Evolutionary conservation across 2,797 vertebrate species (phyloP).

Genomic region (Molossus molossus): DNA sequence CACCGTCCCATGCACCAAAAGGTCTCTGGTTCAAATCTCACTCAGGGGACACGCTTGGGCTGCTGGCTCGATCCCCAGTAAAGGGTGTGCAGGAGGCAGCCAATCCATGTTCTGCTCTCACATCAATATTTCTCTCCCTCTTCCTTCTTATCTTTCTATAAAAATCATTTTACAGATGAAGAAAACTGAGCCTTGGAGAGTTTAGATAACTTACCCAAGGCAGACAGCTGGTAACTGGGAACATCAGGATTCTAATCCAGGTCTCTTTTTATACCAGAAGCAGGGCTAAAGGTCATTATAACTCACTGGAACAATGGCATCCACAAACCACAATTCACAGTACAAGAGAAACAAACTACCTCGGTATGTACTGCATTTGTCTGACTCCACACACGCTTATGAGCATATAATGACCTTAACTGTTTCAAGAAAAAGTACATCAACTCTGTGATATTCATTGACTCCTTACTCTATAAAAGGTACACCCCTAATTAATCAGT

Average conservation of each 20-base stretch:
- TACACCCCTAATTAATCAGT: slow-evolving; percentile 8
- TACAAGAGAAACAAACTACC: neutral
- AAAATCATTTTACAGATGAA: neutral
- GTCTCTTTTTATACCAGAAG: slow-evolving; percentile 47
- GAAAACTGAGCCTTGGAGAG: neutral
- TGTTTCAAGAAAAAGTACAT: slow-evolving; percentile 18
- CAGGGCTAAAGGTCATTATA: slow-evolving; percentile 18
- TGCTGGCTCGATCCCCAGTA: too few relatives aligned
- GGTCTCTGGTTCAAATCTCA: too few relatives aligned
- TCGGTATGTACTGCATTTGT: neutral
- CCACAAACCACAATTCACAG: neutral
- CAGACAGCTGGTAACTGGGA: neutral
- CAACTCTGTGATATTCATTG: slow-evolving; percentile 12
- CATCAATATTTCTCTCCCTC: too few relatives aligned
- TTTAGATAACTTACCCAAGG: neutral
- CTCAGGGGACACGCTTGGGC: too few relatives aligned
- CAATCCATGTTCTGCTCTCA: too few relatives aligned
- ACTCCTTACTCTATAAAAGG: slow-evolving; percentile 24
- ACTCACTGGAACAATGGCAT: slow-evolving; percentile 24
- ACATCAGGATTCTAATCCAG: slow-evolving; percentile 23
- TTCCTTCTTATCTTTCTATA: too few relatives aligned
- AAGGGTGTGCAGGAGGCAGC: too few relatives aligned
- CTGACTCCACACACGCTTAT: neutral
- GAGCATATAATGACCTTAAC: neutral
- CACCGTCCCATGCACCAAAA: too few relatives aligned